A percentile compares a stretch with the other conserved stretches of the same genome.
These are phyloP conservation scores for Andrena trimmerana DNA, from an alignment of 2,888 invertebrate species.

Conservation along the genomic window DNA sequence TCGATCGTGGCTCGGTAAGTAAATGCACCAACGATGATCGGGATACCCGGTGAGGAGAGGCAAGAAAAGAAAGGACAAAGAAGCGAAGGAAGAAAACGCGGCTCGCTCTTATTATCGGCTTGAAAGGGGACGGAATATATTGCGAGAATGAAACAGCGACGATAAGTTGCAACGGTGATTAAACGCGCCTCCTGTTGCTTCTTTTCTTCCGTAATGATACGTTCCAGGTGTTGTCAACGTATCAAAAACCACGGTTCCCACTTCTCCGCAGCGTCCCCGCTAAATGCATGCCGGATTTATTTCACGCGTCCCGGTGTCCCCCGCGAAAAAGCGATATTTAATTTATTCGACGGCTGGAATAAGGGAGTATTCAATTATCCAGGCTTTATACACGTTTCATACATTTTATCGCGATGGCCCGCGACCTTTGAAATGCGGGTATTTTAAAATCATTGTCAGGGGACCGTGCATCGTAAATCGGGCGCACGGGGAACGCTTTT, in stretches of 20 bases:
- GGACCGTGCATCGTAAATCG: slow-evolving; percentile 6
- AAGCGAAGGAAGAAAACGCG: background rate
- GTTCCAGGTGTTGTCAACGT: background rate
- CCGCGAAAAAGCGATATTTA: slow-evolving; percentile 13
- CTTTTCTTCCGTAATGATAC: slow-evolving; percentile 19
- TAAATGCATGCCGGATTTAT: slow-evolving; percentile 23
- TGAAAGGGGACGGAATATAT: slow-evolving; percentile 30
- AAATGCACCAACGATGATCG: slow-evolving; percentile 58
- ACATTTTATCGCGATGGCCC: slow-evolving; percentile 18
- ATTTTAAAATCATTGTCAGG: slow-evolving; percentile 15
- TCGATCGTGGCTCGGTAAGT: slow-evolving; percentile 62
- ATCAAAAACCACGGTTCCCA: slow-evolving; percentile 23
- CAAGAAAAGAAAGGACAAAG: background rate
- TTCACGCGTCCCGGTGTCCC: background rate
- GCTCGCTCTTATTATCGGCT: slow-evolving; percentile 35
- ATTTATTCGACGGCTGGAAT: slow-evolving; percentile 17
- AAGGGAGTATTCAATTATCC: slow-evolving; percentile 37
- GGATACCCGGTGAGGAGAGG: slow-evolving; percentile 1
- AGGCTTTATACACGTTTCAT: slow-evolving; percentile 7
- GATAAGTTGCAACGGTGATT: slow-evolving; percentile 32
- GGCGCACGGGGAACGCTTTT: background rate
- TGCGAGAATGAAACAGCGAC: slow-evolving; percentile 29
- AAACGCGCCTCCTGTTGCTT: background rate
- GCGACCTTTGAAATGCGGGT: slow-evolving; percentile 30
- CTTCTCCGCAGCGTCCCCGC: slow-evolving; percentile 13